Evolutionary conservation across 2,888 invertebrate genomes (phyloP).

Genomic region (Plutella xylostella): DNA sequence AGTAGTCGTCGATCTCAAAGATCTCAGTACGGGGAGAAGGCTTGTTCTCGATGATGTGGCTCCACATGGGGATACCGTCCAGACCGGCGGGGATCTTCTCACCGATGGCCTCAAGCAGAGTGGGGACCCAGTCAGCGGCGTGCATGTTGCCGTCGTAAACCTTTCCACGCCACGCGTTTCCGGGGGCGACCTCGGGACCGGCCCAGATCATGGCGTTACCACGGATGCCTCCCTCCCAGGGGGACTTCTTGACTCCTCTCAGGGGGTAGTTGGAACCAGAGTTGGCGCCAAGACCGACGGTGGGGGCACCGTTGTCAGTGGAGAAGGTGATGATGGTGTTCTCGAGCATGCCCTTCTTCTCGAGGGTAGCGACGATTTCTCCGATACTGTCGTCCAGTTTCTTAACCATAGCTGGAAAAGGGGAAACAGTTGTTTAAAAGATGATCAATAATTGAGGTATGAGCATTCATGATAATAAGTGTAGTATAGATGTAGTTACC

Average conservation of each 20-base stretch:
- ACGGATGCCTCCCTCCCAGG: slow-evolving; percentile 88
- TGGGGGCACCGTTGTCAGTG: slow-evolving; percentile 90
- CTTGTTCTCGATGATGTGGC: slow-evolving; percentile 26
- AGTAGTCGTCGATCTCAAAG: slow-evolving; percentile 45
- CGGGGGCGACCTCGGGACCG: slow-evolving; percentile 32
- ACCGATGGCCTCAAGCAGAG: slow-evolving; percentile 62
- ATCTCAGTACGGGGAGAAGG: slow-evolving; percentile 41
- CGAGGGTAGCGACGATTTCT: slow-evolving; percentile 76
- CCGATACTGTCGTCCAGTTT: slow-evolving; percentile 89
- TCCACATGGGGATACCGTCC: slow-evolving; percentile 50
- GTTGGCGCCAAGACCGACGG: slow-evolving; percentile 75
- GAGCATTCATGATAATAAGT: too few species aligned
- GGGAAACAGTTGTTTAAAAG: too few species aligned
- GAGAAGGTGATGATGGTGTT: slow-evolving; percentile 88
- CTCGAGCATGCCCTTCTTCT: slow-evolving; percentile 75
- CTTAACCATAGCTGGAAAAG: slow-evolving; percentile 80
- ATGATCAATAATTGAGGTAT: too few species aligned
- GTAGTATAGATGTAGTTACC: slow-evolving; percentile 71
- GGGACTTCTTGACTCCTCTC: slow-evolving; percentile 78
- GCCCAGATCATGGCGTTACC: slow-evolving; percentile 80
- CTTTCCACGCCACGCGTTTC: slow-evolving; percentile 58
- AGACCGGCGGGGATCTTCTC: slow-evolving; percentile 29
- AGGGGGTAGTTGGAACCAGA: slow-evolving; percentile 85
- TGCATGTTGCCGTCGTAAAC: slow-evolving; percentile 76
- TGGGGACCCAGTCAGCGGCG: slow-evolving; percentile 86